Evolutionary conservation across 2,113 vertebrate genomes (phyloP), one percentile per base, ranked within the genome.

Genomic region (Pelodiscus sinensis): DNA sequence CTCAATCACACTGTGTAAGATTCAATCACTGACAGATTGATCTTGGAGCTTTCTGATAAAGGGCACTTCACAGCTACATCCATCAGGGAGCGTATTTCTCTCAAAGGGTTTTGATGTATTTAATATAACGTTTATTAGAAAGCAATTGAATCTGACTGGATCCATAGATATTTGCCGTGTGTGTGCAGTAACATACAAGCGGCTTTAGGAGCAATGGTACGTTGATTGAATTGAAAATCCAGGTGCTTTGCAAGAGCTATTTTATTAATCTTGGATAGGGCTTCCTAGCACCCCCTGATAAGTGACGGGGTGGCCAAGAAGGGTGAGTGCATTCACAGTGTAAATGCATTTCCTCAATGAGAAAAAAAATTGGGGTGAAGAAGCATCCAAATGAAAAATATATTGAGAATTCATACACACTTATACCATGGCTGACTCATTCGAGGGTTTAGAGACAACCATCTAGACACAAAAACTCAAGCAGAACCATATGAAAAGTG

Each of bases 1-100:
- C 4, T 86, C 51, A 52, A 55, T 81, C 38, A 94, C 60, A 51
- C 11, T 77, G 9, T 31, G 71, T 94, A 21, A 79, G 29, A 55
- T 88, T 87, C n/a, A 94, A 87, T 15, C 27, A 87, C 31, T 91
- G 75, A 93, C 80, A 93, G 58, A 82, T 79, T 85, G 19, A 90
- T 92, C 3, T 91, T 44, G 73, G 60, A 94, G 3, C 9, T 87
- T 96, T 92, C 52, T 78, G 29, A 31, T 68, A 92, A 90, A 68
- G 3, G 55, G 4, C 54, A 86, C 94, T 88, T 92, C 68, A 73
- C 6, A 92, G 7, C 6, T 50, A 83, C 10, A 60, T 56, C 31
- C 31, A 9, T 16, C 6, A 87, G n/a, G 58, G 86, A 79, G 1
- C 50, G 6, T 88, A 44, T 8, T 25, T 88, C 31, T 65, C 5